Conservation (phyloP, 2,797 vertebrate genomes). For the Tolypeutes matacus region DNA sequence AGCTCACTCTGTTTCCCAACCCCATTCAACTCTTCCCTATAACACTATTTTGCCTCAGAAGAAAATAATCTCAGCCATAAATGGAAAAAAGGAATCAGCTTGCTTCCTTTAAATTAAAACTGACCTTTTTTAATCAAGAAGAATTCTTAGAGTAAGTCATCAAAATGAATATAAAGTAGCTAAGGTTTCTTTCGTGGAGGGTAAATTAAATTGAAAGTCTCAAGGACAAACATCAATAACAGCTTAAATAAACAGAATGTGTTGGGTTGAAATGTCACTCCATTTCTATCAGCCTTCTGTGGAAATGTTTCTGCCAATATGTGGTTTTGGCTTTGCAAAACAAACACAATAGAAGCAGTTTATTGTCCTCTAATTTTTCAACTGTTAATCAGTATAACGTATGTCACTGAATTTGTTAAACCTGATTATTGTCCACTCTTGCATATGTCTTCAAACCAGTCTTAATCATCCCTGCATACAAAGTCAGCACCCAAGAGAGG, state of each 20-base stretch:
- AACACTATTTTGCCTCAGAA: not conserved
- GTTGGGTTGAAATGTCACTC: constrained; percentile 75
- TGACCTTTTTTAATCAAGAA: constrained; percentile 72
- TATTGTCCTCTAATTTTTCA: constrained; percentile 60
- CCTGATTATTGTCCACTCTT: not conserved
- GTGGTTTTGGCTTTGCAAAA: constrained; percentile 72
- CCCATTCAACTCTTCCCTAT: not conserved
- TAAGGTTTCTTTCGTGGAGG: constrained; percentile 55
- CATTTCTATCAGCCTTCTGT: constrained; percentile 67
- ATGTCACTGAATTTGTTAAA: not conserved
- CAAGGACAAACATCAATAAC: constrained; percentile 76
- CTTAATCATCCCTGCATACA: not conserved
- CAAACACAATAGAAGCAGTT: constrained; percentile 52
- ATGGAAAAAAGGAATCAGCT: constrained; percentile 8
- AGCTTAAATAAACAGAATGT: constrained; percentile 77
- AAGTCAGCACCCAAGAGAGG: not conserved
- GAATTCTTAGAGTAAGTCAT: constrained; percentile 71
- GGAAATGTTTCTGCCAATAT: constrained; percentile 71
- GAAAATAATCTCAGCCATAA: not conserved
- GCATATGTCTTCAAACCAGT: not conserved
- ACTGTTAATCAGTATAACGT: constrained; percentile 46
- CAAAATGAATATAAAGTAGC: constrained; percentile 67
- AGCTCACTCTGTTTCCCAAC: not conserved
- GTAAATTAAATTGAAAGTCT: constrained; percentile 75
- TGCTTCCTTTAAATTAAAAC: constrained; percentile 66